phyloP scores from a whole-genome alignment of 2,888 invertebrate genomes.

The Napeogenes sylphis region DNA sequence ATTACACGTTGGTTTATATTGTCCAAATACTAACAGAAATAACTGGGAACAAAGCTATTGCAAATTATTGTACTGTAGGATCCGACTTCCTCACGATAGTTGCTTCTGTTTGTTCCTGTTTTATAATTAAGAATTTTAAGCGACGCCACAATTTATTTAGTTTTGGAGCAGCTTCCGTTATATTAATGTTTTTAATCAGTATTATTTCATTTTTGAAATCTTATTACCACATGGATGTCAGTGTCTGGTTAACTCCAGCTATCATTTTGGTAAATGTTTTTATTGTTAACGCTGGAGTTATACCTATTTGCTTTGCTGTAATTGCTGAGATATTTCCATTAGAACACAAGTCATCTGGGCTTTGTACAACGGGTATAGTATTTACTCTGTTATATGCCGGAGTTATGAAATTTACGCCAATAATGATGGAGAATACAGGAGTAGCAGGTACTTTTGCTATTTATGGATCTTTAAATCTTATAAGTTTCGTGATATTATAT shows the following conservation, averaged over 20 bases:
- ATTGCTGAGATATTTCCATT: conserved; percentile 46
- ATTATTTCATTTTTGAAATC: conserved; percentile 36
- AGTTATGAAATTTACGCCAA: conserved; percentile 42
- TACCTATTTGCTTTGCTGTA: conserved; percentile 22
- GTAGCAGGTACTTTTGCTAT: conserved; percentile 40
- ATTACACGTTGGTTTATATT: conserved; percentile 41
- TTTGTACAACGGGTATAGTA: conserved; percentile 38
- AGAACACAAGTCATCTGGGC: conserved; percentile 42
- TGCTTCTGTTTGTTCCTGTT: conserved; percentile 36
- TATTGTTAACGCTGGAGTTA: conserved; percentile 14
- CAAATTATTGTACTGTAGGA: conserved; percentile 41
- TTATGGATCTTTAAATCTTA: conserved; percentile 35
- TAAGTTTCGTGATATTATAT: conserved; percentile 38
- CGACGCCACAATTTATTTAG: conserved; percentile 41
- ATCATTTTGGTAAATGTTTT: conserved; percentile 21
- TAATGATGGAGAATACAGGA: conserved; percentile 39
- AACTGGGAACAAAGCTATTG: conserved; percentile 37
- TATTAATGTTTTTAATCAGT: conserved; percentile 39
- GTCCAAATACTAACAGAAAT: conserved; percentile 43
- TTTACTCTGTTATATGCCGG: conserved; percentile 40
- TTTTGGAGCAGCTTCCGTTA: conserved; percentile 34
- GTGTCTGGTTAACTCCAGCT: conserved; percentile 38
- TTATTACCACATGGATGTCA: conserved; percentile 19
- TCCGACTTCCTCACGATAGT: conserved; percentile 38
- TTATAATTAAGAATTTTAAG: conserved; percentile 37